Evolutionary conservation across 1,140 invertebrate species (phyloP), one percentile per base, ranked within the genome.

Genomic region (Lepidurus apus): DNA sequence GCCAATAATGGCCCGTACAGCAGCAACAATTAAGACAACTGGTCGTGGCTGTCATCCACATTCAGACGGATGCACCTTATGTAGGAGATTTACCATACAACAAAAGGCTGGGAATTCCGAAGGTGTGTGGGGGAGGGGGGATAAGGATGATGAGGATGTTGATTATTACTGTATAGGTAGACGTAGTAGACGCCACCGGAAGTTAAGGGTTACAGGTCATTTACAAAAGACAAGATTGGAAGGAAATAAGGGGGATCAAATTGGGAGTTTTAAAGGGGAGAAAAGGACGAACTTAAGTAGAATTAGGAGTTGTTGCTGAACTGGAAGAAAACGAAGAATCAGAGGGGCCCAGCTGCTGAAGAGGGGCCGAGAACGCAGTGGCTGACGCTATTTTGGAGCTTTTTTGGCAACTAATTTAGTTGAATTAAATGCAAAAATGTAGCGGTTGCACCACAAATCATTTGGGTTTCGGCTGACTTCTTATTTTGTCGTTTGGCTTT

Each of bases 61-160:
- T 65, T 65, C 53, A 21, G 53, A 65, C 53, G 53, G 53, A 65
- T 65, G 53, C 53, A 65, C 53, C 53, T 65, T 65, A 9, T 65
- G 53, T 65, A n/a, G 53, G n/a, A 65, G n/a, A 21, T 65, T 21
- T 65, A 17, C 8, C 13, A n/a, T 65, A 7, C 13, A 7, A 17
- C 53, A 65, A 65, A 65, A 17, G 53, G 53, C 34, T 34, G 53
- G n/a, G 21, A 65, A 65, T n/a, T 21, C n/a, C 53, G 17, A 65
- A 65, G 17, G 21, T 13, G 17, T 21, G 21, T 13, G n/a, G 21
- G 21, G 21, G 21, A 21, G 53, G 53, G 21, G 53, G 53, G 8
- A 65, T n/a, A 65, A 21, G 53, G 53, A 65, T 65, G 53, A n/a
- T 65, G 53, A 13, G 53, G 53, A 21, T 21, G 53, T 65, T 65